Conservation (phyloP, 2,888 invertebrate species). For the Noctua pronuba region DNA sequence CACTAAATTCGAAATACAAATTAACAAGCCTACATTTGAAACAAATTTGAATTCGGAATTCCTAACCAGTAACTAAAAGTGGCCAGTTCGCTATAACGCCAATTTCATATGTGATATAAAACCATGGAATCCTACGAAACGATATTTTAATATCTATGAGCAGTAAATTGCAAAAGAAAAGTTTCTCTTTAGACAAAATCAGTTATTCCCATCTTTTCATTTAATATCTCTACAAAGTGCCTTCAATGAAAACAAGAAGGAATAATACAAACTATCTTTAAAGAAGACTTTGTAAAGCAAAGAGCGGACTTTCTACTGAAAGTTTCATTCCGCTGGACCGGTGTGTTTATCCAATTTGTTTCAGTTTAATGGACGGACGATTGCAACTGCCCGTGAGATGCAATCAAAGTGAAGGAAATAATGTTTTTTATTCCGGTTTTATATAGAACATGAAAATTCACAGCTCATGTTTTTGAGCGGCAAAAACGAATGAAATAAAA, state of each 20-base stretch:
- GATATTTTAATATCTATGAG: neutral
- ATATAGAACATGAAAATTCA: neutral
- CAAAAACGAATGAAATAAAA: neutral
- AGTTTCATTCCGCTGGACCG: slow-evolving; percentile 23
- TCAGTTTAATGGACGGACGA: slow-evolving; percentile 21
- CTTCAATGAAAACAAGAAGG: neutral
- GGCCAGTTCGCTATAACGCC: neutral
- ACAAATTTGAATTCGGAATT: neutral
- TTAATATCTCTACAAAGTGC: neutral
- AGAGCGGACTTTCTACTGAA: slow-evolving; percentile 15
- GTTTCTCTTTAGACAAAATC: neutral
- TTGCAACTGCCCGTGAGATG: slow-evolving; percentile 29
- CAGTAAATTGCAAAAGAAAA: neutral
- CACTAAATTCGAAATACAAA: neutral
- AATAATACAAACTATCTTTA: neutral
- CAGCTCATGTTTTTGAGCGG: neutral
- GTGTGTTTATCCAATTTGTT: slow-evolving; percentile 48
- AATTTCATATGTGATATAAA: neutral
- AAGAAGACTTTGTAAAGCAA: neutral
- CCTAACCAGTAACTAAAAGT: neutral
- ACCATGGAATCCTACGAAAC: neutral
- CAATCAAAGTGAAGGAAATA: slow-evolving; percentile 27
- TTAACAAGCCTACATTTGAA: neutral
- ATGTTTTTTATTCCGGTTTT: neutral
- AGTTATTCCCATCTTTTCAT: neutral